Conservation (phyloP, 2,797 vertebrate genomes). For the Sebastes diaconus region DNA sequence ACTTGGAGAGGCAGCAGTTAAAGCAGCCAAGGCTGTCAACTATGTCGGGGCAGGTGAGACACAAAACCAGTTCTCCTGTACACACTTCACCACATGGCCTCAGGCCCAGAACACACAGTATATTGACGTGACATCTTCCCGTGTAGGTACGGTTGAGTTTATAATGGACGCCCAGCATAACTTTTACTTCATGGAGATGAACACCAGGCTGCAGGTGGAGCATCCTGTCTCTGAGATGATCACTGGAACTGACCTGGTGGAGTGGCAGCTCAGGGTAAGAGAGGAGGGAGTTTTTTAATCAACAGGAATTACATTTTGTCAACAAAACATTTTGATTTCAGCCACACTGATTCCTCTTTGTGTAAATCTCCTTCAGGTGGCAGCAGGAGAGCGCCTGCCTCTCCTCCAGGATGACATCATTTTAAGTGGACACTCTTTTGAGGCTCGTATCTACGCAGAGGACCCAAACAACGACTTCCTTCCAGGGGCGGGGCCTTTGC, state of each 20-base stretch:
- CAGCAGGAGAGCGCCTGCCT: constrained; percentile 93
- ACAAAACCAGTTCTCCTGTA: background rate
- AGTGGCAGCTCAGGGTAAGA: constrained; percentile 95
- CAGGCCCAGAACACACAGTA: background rate
- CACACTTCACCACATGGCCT: background rate
- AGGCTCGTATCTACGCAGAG: constrained; percentile 97
- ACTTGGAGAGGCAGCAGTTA: constrained; percentile 94
- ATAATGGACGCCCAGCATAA: constrained; percentile 96
- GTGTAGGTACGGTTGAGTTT: constrained; percentile 93
- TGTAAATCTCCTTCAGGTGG: constrained; percentile 82
- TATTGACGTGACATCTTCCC: rapidly evolving
- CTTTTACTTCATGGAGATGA: constrained; percentile 99
- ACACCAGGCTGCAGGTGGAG: constrained; percentile 97
- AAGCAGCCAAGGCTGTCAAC: constrained; percentile 93
- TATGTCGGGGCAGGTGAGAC: constrained; percentile 94
- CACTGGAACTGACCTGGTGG: constrained; percentile 96
- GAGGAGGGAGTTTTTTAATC: background rate
- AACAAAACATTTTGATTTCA: background rate
- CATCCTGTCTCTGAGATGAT: constrained; percentile 98
- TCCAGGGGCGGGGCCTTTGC: constrained; percentile 91
- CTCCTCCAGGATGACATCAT: constrained; percentile 91
- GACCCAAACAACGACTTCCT: constrained; percentile 94
- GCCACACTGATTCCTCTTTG: background rate
- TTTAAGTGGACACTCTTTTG: constrained; percentile 92
- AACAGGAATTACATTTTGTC: background rate